These are phyloP conservation scores for Drosophila ficusphila DNA, from an alignment of 1,140 invertebrate genomes.

Conservation along the genomic window DNA sequence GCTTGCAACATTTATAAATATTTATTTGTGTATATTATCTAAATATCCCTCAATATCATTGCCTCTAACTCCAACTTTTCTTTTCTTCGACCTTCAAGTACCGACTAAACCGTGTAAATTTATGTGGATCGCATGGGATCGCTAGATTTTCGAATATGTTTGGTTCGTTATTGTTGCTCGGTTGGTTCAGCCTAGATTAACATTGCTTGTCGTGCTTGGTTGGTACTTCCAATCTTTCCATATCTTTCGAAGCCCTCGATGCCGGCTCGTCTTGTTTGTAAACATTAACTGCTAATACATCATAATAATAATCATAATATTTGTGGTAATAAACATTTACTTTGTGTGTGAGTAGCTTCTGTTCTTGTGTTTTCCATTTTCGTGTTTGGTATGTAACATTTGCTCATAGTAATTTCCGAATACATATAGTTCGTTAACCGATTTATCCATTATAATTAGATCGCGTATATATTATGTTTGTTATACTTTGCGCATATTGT, in stretches of 20 bases:
- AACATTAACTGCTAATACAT: conserved; percentile 72
- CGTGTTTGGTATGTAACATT: conserved; percentile 65
- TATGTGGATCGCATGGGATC: conserved; percentile 6
- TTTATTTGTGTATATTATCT: conserved; percentile 44
- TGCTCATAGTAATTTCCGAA: conserved; percentile 59
- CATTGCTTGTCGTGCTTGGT: conserved; percentile 43
- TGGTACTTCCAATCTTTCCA: conserved; percentile 19
- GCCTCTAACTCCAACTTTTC: conserved; percentile 12
- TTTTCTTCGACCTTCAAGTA: conserved; percentile 25
- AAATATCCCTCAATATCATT: conserved; percentile 23
- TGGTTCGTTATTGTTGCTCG: conserved; percentile 36
- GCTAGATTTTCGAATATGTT: conserved; percentile 28
- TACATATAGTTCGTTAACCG: conserved; percentile 55
- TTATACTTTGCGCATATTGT: conserved; percentile 68
- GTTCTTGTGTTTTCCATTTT: conserved; percentile 4
- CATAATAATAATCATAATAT: conserved; percentile 64
- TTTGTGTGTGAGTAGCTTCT: conserved; percentile 66
- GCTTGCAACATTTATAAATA: conserved; percentile 44
- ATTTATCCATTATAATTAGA: conserved; percentile 56
- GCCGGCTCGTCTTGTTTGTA: conserved; percentile 5
- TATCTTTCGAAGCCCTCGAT: not conserved
- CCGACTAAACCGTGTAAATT: conserved; percentile 26
- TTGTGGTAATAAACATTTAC: conserved; percentile 72
- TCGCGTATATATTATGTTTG: conserved; percentile 36
- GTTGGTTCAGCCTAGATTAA: conserved; percentile 32